Base-by-base conservation (phyloP, 2,888 invertebrate genomes). In the Priocnemis perturbator region DNA sequence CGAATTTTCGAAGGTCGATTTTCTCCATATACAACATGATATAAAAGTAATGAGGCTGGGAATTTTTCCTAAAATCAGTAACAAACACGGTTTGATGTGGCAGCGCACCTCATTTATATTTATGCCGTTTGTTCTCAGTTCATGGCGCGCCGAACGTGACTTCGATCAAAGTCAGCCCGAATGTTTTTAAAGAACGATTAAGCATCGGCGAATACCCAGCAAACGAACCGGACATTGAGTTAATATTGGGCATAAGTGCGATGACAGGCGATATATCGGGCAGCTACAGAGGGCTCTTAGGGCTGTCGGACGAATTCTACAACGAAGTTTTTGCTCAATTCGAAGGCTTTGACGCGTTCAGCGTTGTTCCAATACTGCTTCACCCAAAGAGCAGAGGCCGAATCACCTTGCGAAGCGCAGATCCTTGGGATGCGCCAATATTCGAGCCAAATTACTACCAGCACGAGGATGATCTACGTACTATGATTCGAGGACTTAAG, bases 371-470 rank as follows among this genome's bases (percentile, higher is more conserved):
- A 0, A 92, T 96, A 21, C 89, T 96, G 26, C 89, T 96, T 84
- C 91, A 94, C 20, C 96, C 96, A 0, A 92, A 93, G 66, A 96
- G 96, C 79, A 91, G 93, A 19, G 96, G 96, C 0, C 90, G 94
- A 56, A 91, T 96, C 57, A 91, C 90, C 19, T 89, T 98, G 60
- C 92, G 92, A 67, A 94, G 94, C 63, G 89, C 90, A 0, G 93
- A 95, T 90, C 96, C 96, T 0, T 90, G 92, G 23, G 93, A 94
- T 62, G 93, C 94, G 89, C 98, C 98, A 0, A 89, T 92, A 63
- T 93, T 98, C 83, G 91, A 95, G 59, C 93, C 96, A 0, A 97
- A 97, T 89, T 98, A 96, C 88, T 94, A 96, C 85, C 90, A 93
- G 63, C 89, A 94, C 81, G 91, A 92, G 3, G 91, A 93, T 30